phyloP scores from a whole-genome alignment of 2,888 invertebrate species.

The Hyles lineata region DNA sequence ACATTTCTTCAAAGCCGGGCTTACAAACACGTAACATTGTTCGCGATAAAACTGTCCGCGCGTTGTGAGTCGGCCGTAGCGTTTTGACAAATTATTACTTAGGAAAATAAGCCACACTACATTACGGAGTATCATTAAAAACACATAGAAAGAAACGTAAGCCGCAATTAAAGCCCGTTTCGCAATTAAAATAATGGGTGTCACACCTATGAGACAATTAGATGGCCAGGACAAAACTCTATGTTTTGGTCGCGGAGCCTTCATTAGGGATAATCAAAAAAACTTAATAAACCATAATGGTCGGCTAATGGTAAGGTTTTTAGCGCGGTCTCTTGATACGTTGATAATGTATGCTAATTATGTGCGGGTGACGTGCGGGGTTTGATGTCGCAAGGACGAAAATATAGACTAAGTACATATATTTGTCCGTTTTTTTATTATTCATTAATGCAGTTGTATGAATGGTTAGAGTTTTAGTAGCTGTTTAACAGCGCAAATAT shows the following conservation, averaged over 20 bases:
- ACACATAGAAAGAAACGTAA: conserved; percentile 70
- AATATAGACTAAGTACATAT: background rate
- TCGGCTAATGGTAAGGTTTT: conserved; percentile 39
- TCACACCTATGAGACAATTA: conserved; percentile 84
- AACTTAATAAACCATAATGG: conserved; percentile 61
- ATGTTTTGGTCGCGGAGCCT: conserved; percentile 59
- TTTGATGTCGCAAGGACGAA: background rate
- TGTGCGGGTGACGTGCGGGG: conserved; percentile 25
- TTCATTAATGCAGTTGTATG: too few relatives aligned
- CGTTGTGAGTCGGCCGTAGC: conserved; percentile 5
- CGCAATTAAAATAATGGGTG: conserved; percentile 83
- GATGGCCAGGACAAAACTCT: conserved; percentile 74
- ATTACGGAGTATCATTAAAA: conserved; percentile 51
- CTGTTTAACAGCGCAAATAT: too few relatives aligned
- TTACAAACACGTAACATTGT: conserved; percentile 15
- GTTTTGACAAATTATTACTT: conserved; percentile 30
- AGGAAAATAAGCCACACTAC: conserved; percentile 29
- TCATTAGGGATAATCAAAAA: conserved; percentile 67
- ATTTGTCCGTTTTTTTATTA: background rate
- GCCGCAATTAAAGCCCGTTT: conserved; percentile 72
- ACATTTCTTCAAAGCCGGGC: background rate
- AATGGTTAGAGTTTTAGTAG: too few relatives aligned
- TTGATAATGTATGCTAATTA: conserved; percentile 59
- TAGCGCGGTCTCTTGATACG: conserved; percentile 59
- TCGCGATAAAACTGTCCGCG: conserved; percentile 13